Conservation (phyloP, 2,797 vertebrate species). For the Scolopax rusticola region DNA sequence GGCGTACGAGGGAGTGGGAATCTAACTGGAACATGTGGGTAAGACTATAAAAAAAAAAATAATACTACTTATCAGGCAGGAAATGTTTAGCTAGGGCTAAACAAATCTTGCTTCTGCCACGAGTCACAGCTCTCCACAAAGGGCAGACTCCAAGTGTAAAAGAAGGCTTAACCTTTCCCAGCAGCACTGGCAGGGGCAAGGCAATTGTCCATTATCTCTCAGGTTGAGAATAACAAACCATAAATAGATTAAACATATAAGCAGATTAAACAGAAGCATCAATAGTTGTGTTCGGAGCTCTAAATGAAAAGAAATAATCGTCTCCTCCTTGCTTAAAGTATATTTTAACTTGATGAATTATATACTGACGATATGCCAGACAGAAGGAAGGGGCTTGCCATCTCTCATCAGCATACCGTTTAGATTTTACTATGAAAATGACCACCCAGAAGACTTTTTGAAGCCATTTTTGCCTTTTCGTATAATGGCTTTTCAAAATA, state of each 20-base stretch:
- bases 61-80: background rate
- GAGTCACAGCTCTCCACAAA: background rate
- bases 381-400: background rate
- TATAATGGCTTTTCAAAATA: background rate
- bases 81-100: background rate
- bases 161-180: background rate
- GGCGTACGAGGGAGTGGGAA: accelerated
- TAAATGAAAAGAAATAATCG: background rate
- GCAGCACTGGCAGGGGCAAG: background rate
- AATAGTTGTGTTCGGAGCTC: background rate
- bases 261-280: no score
- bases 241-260: background rate
- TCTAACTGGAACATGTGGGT: background rate
- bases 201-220: background rate
- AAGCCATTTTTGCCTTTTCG: constrained; percentile 1
- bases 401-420: background rate
- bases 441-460: background rate
- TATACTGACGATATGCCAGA: background rate
- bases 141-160: background rate
- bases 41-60: background rate
- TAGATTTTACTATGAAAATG: background rate
- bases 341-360: background rate
- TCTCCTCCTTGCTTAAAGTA: background rate
- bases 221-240: background rate
- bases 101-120: background rate